These are phyloP conservation scores for Lomographa bimaculata DNA, from an alignment of 2,888 invertebrate species.

Conservation along the genomic window DNA sequence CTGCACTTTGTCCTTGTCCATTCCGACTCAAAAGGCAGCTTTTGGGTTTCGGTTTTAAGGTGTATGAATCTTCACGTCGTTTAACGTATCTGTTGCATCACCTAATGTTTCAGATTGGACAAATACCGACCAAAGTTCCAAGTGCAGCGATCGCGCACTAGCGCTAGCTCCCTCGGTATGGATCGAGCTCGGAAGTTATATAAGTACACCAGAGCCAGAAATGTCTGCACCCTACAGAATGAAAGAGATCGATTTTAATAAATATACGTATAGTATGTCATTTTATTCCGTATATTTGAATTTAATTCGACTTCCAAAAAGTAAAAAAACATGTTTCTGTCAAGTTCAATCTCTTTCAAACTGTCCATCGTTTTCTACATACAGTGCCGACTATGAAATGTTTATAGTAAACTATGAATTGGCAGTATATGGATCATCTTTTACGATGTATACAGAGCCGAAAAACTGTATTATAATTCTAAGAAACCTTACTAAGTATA, in stretches of 20 bases:
- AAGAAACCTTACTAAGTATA: conserved; percentile 19
- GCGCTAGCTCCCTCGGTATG: conserved; percentile 39
- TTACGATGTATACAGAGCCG: conserved; percentile 24
- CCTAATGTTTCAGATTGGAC: conserved; percentile 38
- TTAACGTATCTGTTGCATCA: too few species aligned
- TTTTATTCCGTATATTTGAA: too few species aligned
- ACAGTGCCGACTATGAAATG: conserved; percentile 23
- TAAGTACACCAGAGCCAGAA: conserved; percentile 27
- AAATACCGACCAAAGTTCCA: conserved; percentile 33
- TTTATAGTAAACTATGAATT: conserved; percentile 6
- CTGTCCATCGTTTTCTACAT: conserved; percentile 24
- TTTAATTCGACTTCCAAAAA: too few species aligned
- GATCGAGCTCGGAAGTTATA: conserved; percentile 42
- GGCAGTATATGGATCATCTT: conserved; percentile 54
- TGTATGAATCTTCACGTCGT: too few species aligned
- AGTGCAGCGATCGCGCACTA: conserved; percentile 38
- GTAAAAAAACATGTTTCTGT: not conserved
- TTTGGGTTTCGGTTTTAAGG: too few species aligned
- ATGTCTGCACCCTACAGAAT: conserved; percentile 32
- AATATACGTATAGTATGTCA: too few species aligned
- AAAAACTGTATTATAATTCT: conserved; percentile 12
- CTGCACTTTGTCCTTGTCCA: conserved; percentile 47
- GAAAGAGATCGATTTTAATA: conserved; percentile 29
- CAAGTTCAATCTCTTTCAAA: conserved; percentile 30
- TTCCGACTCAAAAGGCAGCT: conserved; percentile 27